Base-by-base conservation (phyloP, 2,113 vertebrate genomes). In the Syngnathus floridae region DNA sequence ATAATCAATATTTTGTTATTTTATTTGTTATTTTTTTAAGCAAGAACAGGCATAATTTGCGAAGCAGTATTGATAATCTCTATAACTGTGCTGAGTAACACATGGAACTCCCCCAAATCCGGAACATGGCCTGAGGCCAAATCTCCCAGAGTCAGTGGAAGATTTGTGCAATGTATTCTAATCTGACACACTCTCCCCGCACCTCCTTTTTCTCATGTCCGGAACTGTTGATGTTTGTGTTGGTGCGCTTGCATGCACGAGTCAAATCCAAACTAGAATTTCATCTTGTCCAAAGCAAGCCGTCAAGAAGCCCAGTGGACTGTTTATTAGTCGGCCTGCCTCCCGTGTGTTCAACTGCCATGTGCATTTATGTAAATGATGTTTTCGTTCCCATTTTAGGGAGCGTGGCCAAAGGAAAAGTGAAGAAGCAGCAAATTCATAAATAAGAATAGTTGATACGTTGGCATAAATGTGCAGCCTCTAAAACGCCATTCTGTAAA, bases 81-180 rank as follows among this genome's bases (percentile, higher is more conserved):
- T 72, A 75, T 80, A 79, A 73, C 75, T 65, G 63, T 62, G 76
- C 80, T 66, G 76, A 76, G 71, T 75, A 82, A 84, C 82, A 85
- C 83, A 78, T 86, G 82, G 81, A 84, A 85, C 75, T 72, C 65
- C 70, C 80, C 81, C 77, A 86, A 86, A 86, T 84, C 79, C 79
- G 74, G 69, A 79, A 76, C 79, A 61, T 80, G 81, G 82, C 86
- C 76, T 60, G 0, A 22, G 80, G 84, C 84, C 83, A 84, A 77
- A 79, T 70, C 77, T 84, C 84, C 80, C 45, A 62, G 78, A 64
- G 78, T 43, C 73, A 84, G 74, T 71, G 74, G 70, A 81, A 86
- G 82, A 80, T 77, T 86, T 76, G 51, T 81, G 82, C 76, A 71
- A 73, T 63, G 80, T 78, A 81, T 75, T 73, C 70, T 80, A 82